Conservation (phyloP, 2,888 invertebrate genomes). For the Pedicia rivosa region DNA sequence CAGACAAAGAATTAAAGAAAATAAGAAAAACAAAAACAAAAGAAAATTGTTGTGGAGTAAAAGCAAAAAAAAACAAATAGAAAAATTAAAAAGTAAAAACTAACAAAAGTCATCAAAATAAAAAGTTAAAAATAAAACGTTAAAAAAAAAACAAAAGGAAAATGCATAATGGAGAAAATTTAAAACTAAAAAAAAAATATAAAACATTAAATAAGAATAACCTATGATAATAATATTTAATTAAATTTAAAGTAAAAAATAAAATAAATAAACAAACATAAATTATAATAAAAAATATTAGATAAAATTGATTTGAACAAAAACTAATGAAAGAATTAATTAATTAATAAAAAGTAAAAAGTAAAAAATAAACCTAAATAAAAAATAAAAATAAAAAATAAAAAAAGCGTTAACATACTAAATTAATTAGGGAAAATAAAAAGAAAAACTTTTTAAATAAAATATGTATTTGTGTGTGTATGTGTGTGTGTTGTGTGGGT, state of each 20-base stretch:
- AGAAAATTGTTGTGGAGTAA: too few species aligned
- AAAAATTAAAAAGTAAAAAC: not conserved
- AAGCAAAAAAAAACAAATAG: not conserved
- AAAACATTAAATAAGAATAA: too few species aligned
- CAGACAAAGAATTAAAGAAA: too few species aligned
- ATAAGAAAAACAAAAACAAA: too few species aligned
- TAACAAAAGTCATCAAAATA: not conserved
- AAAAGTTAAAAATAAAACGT: too few species aligned
- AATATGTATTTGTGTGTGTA: too few species aligned
- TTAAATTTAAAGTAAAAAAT: not conserved
- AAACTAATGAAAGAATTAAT: not conserved
- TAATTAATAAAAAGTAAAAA: not conserved
- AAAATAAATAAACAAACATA: not conserved
- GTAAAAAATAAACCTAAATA: not conserved
- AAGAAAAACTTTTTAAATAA: too few species aligned
- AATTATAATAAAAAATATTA: not conserved
- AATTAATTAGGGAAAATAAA: constrained; percentile 4
- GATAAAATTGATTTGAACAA: not conserved
- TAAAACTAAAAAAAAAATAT: not conserved
- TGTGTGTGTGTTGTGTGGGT: too few species aligned
- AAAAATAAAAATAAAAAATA: not conserved
- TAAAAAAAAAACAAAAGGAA: not conserved
- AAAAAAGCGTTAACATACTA: constrained; percentile 6
- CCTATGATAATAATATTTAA: too few species aligned
- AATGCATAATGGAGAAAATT: not conserved